Evolutionary conservation across 2,113 vertebrate genomes (phyloP).

Genomic region (Fregetta grallaria): DNA sequence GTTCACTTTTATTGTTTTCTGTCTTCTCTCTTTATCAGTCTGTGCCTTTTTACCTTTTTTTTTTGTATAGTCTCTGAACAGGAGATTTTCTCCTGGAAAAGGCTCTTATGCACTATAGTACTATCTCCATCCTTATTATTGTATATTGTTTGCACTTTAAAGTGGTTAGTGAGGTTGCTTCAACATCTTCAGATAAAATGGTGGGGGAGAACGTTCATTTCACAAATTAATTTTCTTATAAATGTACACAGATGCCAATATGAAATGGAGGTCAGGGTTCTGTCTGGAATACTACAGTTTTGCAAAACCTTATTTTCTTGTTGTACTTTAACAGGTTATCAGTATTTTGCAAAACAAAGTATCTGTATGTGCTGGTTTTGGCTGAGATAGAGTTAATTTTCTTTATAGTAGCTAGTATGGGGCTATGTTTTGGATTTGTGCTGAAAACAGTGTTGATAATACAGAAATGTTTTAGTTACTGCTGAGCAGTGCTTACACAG

Average conservation of each 20-base stretch:
- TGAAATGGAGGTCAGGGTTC: not conserved
- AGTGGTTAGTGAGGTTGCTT: not conserved
- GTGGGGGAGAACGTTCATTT: not conserved
- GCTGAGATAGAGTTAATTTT: too few relatives aligned
- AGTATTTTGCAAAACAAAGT: not conserved
- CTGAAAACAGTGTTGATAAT: too few relatives aligned
- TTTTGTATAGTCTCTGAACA: not conserved
- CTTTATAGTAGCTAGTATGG: too few relatives aligned
- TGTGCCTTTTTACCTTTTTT: not conserved
- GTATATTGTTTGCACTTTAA: not conserved
- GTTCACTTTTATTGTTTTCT: not conserved
- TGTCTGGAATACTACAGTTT: not conserved
- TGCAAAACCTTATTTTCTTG: not conserved
- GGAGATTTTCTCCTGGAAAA: not conserved
- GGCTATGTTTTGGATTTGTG: too few relatives aligned
- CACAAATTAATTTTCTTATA: not conserved
- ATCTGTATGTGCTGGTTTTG: too few relatives aligned
- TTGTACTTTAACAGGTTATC: not conserved
- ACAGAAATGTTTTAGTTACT: too few relatives aligned
- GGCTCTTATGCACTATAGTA: not conserved
- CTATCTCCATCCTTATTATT: not conserved
- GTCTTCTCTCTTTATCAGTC: not conserved
- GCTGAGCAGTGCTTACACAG: too few relatives aligned
- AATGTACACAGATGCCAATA: not conserved
- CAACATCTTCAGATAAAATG: not conserved